phyloP scores from a whole-genome alignment of 2,888 invertebrate genomes.

The Hydropsyche betteni region DNA sequence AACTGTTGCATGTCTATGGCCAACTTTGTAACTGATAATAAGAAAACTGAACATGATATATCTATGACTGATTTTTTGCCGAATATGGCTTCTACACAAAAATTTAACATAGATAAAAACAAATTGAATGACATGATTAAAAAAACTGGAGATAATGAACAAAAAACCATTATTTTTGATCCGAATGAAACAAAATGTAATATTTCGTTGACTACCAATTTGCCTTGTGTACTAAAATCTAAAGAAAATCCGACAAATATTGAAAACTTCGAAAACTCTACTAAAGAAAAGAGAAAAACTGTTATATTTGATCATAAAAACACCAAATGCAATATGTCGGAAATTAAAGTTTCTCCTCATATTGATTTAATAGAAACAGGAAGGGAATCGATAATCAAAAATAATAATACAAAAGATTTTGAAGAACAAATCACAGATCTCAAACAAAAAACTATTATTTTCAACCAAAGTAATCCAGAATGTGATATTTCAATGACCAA shows the following conservation, averaged over 20 bases:
- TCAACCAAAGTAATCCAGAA: slow-evolving; percentile 17
- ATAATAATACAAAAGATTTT: too few species aligned
- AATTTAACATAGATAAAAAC: neutral
- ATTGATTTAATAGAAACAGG: too few species aligned
- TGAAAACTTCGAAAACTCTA: neutral
- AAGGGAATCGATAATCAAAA: too few species aligned
- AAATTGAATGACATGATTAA: neutral
- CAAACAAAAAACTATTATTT: slow-evolving; percentile 5
- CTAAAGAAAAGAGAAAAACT: slow-evolving; percentile 30
- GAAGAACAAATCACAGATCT: too few species aligned
- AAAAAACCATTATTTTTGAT: slow-evolving; percentile 38
- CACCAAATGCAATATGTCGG: slow-evolving; percentile 1
- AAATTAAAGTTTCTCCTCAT: too few species aligned
- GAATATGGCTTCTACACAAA: neutral
- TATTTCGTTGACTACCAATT: slow-evolving; percentile 35
- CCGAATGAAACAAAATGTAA: slow-evolving; percentile 14
- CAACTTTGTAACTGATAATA: too few species aligned
- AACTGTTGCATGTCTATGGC: too few species aligned
- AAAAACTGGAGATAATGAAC: too few species aligned
- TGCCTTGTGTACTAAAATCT: neutral
- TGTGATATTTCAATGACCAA: slow-evolving; percentile 1
- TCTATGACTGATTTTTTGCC: slow-evolving; percentile 36
- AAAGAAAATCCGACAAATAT: too few species aligned
- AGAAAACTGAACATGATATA: slow-evolving; percentile 35
- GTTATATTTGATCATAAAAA: slow-evolving; percentile 7